Base-by-base conservation (phyloP, 53 echinoderm and acorn worm species). In the Pentamera pediparva region DNA sequence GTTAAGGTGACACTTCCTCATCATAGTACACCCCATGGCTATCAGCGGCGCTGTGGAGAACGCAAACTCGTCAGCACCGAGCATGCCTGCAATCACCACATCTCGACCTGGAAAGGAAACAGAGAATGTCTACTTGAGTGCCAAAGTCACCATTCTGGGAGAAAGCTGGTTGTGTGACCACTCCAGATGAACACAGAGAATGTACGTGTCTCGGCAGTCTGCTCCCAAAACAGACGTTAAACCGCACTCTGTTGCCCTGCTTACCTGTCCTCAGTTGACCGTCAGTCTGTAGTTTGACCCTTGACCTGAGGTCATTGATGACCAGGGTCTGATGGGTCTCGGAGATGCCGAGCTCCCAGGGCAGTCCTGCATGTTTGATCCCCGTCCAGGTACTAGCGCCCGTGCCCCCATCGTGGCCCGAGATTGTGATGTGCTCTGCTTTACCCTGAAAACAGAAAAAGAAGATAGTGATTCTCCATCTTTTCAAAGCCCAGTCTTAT, bases 371-470 rank as follows among this genome's bases (percentile, higher is more conserved):
- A 71, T 98, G 98, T 78, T 98, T 98, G 79, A 98, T 98, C 20
- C 98, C 98, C 19, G 98, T 98, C 98, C 98, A 98, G 10, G 91
- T 98, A 36, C 98, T 92, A 6, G 98, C 98, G 45, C 98, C 98
- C 21, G 98, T 96, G 26, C 98, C 98, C 2, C 98, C 98, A 67
- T 98, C 98, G 34, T 98, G 98, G 19, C 98, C 98, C 7, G 98
- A 98, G 59, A 98, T 86, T 7, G 84, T 84, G 34, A 98, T 98
- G 75, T 98, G 98, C 32, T 98, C 98, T 45, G 98, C 91, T 67
- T 92, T 83, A 53, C 98, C 91, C 98, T 98, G 65, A 10, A 24
- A 28, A 10, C 64, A 74, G 43, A 59, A 40, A 53, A 27, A 57
- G 19, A n/a, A n/a, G n/a, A n/a, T n/a, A n/a, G n/a, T n/a, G n/a